Evolutionary conservation across 2,113 vertebrate genomes (phyloP).

Genomic region (Clarias gariepinus): DNA sequence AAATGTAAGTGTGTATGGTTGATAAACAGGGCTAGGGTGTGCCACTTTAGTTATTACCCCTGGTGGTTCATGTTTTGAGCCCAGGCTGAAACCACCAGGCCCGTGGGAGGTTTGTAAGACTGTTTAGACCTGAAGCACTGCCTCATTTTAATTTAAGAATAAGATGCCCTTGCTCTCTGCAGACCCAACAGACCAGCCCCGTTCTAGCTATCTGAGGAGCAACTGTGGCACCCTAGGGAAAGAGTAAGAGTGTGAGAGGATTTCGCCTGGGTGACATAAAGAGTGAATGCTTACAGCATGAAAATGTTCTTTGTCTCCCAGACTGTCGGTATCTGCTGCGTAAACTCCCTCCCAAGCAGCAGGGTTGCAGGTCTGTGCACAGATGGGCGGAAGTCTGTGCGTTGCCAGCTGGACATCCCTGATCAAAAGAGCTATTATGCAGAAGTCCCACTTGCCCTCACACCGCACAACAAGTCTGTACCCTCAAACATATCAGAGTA

Average conservation of each 20-base stretch:
- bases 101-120: background rate
- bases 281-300: background rate
- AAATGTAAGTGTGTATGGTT: background rate
- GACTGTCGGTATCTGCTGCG: background rate
- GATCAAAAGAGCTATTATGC: background rate
- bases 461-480: background rate
- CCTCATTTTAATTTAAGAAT: background rate
- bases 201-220: background rate
- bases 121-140: background rate
- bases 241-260: background rate
- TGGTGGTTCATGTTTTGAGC: background rate
- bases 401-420: conserved; percentile 4
- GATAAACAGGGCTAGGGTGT: background rate
- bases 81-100: background rate
- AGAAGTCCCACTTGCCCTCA: background rate
- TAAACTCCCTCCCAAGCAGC: background rate
- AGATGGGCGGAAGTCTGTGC: background rate
- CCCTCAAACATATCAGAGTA: background rate
- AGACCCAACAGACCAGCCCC: background rate
- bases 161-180: background rate
- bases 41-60: background rate
- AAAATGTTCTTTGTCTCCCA: conserved; percentile 8
- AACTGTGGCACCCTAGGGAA: background rate
- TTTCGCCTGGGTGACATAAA: background rate
- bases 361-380: background rate